Conservation (phyloP, 2,113 vertebrate genomes). For the Platichthys flesus region DNA sequence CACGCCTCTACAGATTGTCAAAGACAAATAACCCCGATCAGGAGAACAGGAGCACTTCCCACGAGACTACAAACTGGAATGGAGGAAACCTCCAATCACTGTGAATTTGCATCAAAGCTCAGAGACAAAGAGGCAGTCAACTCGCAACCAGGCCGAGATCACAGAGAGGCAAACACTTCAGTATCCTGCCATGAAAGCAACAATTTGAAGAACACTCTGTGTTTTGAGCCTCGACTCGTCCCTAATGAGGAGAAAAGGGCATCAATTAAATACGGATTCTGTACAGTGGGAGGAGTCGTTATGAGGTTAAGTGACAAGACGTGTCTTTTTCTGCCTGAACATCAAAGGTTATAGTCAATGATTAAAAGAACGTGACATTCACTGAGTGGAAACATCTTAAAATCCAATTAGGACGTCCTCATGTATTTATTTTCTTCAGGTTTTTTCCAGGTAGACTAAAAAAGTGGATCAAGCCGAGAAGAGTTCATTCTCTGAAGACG, state of each 20-base stretch:
- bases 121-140: slow-evolving; percentile 81
- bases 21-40: slow-evolving; percentile 61
- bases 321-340: background rate
- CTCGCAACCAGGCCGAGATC: slow-evolving; percentile 82
- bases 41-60: slow-evolving; percentile 55
- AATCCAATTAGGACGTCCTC: slow-evolving; percentile 20
- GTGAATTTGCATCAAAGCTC: slow-evolving; percentile 86
- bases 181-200: slow-evolving; percentile 83
- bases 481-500: background rate
- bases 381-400: background rate
- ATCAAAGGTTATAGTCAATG: slow-evolving; percentile 24
- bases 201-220: slow-evolving; percentile 85
- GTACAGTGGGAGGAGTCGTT: slow-evolving; percentile 48
- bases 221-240: slow-evolving; percentile 78
- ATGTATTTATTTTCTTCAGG: background rate
- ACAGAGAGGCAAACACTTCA: slow-evolving; percentile 79
- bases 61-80: slow-evolving; percentile 42
- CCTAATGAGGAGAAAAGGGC: slow-evolving; percentile 81
- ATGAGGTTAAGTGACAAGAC: slow-evolving; percentile 11
- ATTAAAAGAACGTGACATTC: slow-evolving; percentile 19
- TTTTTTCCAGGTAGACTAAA: background rate
- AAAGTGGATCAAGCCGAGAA: background rate
- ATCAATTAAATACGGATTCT: slow-evolving; percentile 82
- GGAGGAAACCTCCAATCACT: slow-evolving; percentile 51
- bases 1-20: slow-evolving; percentile 46